Conservation (phyloP, 2,113 vertebrate genomes). For the Marmota flaviventris region DNA sequence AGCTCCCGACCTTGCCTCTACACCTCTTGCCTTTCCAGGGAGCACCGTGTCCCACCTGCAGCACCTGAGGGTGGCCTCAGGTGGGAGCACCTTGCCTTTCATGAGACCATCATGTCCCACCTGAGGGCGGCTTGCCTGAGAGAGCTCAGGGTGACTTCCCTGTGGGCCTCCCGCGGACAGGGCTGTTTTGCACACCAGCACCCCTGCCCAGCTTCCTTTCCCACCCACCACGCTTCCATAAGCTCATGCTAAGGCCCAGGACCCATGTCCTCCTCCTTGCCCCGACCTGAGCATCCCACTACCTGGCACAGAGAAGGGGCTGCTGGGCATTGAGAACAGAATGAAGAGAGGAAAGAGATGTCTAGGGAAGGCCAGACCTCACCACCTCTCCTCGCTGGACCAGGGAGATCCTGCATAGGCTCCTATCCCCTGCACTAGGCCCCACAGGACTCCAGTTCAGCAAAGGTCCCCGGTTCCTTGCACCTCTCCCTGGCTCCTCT, state of each 20-base stretch:
- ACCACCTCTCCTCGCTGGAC: not conserved
- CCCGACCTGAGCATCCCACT: not conserved
- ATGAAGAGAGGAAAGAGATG: not conserved
- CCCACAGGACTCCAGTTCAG: too few relatives aligned
- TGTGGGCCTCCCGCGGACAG: not conserved
- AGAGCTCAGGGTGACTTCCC: not conserved
- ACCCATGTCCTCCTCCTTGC: not conserved
- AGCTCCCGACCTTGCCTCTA: not conserved
- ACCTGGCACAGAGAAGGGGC: not conserved
- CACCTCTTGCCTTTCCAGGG: not conserved
- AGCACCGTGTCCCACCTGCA: not conserved
- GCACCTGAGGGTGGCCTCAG: accelerated
- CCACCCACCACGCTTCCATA: not conserved
- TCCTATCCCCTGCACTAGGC: not conserved
- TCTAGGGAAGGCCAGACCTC: not conserved
- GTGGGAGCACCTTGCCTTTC: too few relatives aligned
- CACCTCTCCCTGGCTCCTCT: too few relatives aligned
- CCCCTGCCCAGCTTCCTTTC: not conserved
- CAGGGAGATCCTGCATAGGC: not conserved
- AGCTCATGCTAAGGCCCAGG: not conserved
- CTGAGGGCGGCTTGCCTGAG: accelerated
- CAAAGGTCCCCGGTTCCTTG: not conserved
- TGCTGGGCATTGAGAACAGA: not conserved
- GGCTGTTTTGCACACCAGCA: not conserved
- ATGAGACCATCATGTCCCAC: not conserved